Conservation (phyloP, 1,140 invertebrate genomes). For the Pseudobourletiella spinata region DNA sequence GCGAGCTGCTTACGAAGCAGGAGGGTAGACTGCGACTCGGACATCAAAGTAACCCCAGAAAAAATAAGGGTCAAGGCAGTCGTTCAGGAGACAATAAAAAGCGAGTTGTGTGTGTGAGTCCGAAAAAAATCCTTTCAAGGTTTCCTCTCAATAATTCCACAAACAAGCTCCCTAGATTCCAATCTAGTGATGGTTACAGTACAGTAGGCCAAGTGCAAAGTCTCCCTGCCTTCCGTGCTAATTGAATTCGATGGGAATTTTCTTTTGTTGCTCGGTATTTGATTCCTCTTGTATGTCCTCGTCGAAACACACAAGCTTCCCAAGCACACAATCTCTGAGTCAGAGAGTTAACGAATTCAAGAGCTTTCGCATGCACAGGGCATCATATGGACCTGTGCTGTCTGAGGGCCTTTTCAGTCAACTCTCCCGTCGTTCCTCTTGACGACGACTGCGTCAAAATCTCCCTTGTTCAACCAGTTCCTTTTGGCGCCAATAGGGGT, state of each 20-base stretch:
- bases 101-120: not conserved
- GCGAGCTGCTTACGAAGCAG: conserved; percentile 89
- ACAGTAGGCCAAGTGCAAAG: too few relatives aligned
- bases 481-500: not conserved
- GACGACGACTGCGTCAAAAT: not conserved
- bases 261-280: not conserved
- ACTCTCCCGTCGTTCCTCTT: not conserved
- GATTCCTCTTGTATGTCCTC: not conserved
- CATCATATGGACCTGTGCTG: not conserved
- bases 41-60: conserved; percentile 10
- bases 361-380: not conserved
- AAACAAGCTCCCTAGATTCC: too few relatives aligned
- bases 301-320: not conserved
- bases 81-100: not conserved
- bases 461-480: not conserved
- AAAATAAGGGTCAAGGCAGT: not conserved
- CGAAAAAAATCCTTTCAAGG: not conserved
- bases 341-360: not conserved
- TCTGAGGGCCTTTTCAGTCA: not conserved
- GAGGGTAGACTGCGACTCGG: conserved; percentile 76
- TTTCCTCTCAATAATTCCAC: not conserved
- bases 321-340: not conserved
- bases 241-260: not conserved
- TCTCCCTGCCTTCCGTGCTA: not conserved
- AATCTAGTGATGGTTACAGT: too few relatives aligned